Evolutionary conservation across 2,888 invertebrate species (phyloP), one percentile per base, ranked within the genome.

Genomic region (Colostygia pectinataria): DNA sequence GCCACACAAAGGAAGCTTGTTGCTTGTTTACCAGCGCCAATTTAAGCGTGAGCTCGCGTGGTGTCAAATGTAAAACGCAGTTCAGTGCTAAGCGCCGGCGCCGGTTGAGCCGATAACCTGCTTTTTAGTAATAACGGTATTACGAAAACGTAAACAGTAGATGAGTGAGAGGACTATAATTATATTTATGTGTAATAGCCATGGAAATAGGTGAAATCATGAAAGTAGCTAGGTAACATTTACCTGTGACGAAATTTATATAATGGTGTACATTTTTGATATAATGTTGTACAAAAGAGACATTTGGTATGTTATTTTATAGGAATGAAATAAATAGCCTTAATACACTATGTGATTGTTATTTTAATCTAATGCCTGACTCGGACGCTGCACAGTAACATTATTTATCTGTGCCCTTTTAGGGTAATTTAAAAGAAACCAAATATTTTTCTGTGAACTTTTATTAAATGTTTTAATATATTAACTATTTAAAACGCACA

Each of bases 241-340:
- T 90, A 89, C 88, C 87, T 80, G 78, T 77, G 74, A 82, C 85
- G 83, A 87, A 88, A 90, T 90, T 91, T 90, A 90, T 90, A 90
- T 90, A 77, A 84, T 80, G 89, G 88, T 91, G 91, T 91, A 91
- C 87, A 91, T 90, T 91, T 91, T 91, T 91, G 90, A 90, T 90
- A 90, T 90, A 84, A 90, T 83, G 84, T 90, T 91, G 91, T 91
- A 91, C 91, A 91, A 91, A 90, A 87, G 90, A 90, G 85, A 91
- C 87, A 87, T 91, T 91, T 91, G 89, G 91, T 91, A 91, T 91
- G 91, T 90, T 91, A 91, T 91, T 91, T 90, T 91, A 91, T 90
- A 91, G 91, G 90, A 90, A 90, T 89, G 88, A 90, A 90, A 91
- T 91, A 91, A 91, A 91, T 91, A 91, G 91, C 83, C 81, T 90